phyloP scores from a whole-genome alignment of 2,113 vertebrate species.

The Tachysurus fulvidraco region DNA sequence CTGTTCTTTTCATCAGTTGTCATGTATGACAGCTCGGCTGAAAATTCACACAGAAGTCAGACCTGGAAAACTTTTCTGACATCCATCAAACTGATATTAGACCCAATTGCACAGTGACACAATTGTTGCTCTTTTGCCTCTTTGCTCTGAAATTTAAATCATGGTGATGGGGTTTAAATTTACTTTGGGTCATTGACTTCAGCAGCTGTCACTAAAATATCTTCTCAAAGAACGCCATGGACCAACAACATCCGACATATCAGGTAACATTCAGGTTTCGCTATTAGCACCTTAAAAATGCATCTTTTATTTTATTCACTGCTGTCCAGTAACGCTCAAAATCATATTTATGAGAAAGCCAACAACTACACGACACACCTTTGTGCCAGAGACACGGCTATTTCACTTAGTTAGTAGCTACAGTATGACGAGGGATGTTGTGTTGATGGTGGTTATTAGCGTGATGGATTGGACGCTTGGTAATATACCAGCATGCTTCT shows the following conservation, averaged over 20 bases:
- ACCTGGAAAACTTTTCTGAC: background rate
- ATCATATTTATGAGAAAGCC: background rate
- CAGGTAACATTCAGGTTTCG: background rate
- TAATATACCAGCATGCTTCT: background rate
- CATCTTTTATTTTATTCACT: background rate
- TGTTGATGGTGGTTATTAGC: background rate
- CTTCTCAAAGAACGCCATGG: background rate
- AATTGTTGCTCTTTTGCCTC: background rate
- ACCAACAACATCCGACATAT: background rate
- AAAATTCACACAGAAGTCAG: background rate
- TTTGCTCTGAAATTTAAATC: background rate
- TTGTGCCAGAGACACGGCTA: background rate
- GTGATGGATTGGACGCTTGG: background rate
- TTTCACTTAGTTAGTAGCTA: background rate
- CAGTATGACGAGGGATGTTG: background rate
- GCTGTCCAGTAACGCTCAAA: background rate
- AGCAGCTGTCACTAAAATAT: conserved; percentile 13
- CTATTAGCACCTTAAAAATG: background rate
- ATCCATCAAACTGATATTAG: background rate
- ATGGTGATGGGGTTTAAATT: background rate
- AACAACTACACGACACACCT: background rate
- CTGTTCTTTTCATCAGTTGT: conserved; percentile 2
- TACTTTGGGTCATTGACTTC: background rate
- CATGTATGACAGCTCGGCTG: conserved; percentile 4
- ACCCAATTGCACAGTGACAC: background rate